Evolutionary conservation across 2,888 invertebrate genomes (phyloP).

Genomic region (Zhuqinia jingwanae): DNA sequence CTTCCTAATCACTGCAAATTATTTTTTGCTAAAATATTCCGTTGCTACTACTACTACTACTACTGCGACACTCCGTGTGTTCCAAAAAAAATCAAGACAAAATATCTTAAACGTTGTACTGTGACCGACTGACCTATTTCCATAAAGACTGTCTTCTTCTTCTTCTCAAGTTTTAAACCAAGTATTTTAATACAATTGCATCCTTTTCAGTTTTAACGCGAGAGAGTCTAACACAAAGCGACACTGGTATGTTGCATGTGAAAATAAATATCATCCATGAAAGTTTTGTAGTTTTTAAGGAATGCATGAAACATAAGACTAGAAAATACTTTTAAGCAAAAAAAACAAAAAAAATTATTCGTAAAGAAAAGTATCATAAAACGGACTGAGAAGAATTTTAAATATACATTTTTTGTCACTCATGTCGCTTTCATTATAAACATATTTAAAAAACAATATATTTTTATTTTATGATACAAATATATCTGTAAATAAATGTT

Average conservation of each 20-base stretch:
- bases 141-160: constrained; percentile 24
- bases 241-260: constrained; percentile 18
- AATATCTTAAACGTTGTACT: background rate
- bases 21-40: no score
- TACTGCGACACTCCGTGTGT: background rate
- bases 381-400: background rate
- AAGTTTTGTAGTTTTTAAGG: background rate
- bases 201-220: background rate
- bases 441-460: no score
- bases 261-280: background rate
- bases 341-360: no score
- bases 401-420: constrained; percentile 1
- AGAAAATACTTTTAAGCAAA: no score
- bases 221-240: background rate
- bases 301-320: constrained; percentile 23
- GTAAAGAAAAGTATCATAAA: background rate
- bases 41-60: constrained; percentile 2
- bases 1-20: constrained; percentile 6
- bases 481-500: constrained; percentile 16
- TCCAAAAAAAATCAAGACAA: background rate
- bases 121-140: constrained; percentile 70
- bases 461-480: no score
- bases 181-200: background rate
- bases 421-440: background rate
- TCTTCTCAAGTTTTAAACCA: background rate